phyloP scores from a whole-genome alignment of 2,113 vertebrate species.

The Catharus minimus region DNA sequence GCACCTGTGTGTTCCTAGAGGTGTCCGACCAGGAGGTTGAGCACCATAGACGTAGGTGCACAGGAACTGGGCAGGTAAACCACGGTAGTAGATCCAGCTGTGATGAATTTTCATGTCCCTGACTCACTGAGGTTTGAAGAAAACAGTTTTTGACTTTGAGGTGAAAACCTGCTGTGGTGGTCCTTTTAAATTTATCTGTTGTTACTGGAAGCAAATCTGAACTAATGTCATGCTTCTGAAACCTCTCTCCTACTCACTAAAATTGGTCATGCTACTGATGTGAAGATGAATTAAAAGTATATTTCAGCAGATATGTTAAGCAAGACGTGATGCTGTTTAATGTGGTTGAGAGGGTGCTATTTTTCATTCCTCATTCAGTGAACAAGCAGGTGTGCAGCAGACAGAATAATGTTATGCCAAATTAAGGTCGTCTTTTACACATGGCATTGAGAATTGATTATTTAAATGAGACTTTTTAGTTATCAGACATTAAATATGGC shows the following conservation, averaged over 20 bases:
- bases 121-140: neutral
- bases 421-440: conserved; percentile 74
- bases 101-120: neutral
- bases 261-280: neutral
- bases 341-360: conserved; percentile 56
- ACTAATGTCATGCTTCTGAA: conserved; percentile 22
- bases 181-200: neutral
- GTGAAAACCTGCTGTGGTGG: neutral
- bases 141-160: neutral
- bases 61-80: neutral
- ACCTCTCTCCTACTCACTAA: neutral
- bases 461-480: conserved; percentile 71
- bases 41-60: neutral
- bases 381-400: conserved; percentile 74
- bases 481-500: conserved; percentile 66
- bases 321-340: conserved; percentile 31
- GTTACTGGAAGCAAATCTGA: neutral
- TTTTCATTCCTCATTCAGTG: conserved; percentile 61
- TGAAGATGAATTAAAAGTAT: conserved; percentile 30
- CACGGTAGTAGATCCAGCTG: neutral
- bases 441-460: conserved; percentile 71
- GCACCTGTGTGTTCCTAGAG: neutral
- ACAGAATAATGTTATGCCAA: conserved; percentile 75
- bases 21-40: neutral
- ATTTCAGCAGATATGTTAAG: conserved; percentile 59